A percentile compares a stretch with the other conserved stretches of the same genome.
Evolutionary conservation across 2,797 vertebrate genomes (phyloP).

Genomic region (Vultur gryphus): DNA sequence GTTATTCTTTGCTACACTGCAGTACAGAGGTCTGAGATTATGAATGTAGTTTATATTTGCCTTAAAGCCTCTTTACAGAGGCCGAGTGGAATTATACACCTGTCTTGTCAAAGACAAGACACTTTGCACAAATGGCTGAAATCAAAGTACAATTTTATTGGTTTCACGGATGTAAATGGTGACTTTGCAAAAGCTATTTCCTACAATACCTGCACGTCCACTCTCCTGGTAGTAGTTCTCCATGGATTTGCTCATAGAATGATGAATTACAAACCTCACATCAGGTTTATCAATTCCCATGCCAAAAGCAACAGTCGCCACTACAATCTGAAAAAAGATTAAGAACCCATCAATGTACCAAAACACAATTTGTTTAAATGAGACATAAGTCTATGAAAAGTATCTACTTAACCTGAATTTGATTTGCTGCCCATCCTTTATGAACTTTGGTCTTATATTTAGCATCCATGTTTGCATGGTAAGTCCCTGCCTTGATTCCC

Average conservation of each 20-base stretch:
- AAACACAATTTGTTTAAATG: not conserved
- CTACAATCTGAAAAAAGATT: constrained; percentile 83
- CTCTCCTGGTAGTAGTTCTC: constrained; percentile 99
- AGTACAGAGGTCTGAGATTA: not conserved
- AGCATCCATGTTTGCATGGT: constrained; percentile 90
- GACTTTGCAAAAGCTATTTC: not conserved
- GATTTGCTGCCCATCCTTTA: constrained; percentile 83
- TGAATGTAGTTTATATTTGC: not conserved
- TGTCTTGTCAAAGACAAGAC: not conserved
- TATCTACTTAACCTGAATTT: constrained; percentile 84
- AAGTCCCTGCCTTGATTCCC: constrained; percentile 83
- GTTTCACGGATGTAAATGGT: not conserved
- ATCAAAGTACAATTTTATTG: not conserved
- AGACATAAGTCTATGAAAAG: not conserved
- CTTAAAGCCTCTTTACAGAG: not conserved
- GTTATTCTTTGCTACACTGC: not conserved
- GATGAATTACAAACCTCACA: constrained; percentile 94
- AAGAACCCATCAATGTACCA: not conserved
- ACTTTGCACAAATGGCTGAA: not conserved
- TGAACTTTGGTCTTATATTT: constrained; percentile 85
- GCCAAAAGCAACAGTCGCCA: constrained; percentile 96
- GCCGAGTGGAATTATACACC: not conserved
- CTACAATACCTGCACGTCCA: constrained; percentile 88
- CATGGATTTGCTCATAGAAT: constrained; percentile 97
- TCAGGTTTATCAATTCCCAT: constrained; percentile 98